Evolutionary conservation across 2,113 vertebrate genomes (phyloP).

Genomic region (Vimba vimba): DNA sequence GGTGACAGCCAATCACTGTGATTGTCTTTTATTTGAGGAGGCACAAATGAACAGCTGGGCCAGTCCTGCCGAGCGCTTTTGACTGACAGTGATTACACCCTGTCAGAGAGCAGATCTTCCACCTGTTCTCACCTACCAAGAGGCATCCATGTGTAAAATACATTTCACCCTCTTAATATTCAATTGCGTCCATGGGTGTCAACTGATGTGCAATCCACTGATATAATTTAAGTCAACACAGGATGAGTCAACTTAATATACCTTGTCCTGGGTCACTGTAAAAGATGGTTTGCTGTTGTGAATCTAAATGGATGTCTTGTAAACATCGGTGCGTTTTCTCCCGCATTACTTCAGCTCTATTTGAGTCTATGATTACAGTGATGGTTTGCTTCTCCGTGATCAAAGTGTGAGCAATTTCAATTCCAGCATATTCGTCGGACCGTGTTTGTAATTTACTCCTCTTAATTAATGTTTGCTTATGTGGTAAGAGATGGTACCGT

Average conservation of each 20-base stretch:
- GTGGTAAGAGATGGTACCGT: background rate
- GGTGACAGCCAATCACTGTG: constrained; percentile 51
- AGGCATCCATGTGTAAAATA: constrained; percentile 20
- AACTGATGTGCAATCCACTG: constrained; percentile 49
- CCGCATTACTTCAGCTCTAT: constrained; percentile 3
- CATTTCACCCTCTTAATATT: constrained; percentile 47
- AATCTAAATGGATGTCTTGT: constrained; percentile 33
- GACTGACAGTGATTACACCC: constrained; percentile 48
- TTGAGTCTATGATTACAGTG: background rate
- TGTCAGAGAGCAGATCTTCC: constrained; percentile 44
- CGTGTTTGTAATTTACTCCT: background rate
- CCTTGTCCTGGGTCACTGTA: constrained; percentile 17
- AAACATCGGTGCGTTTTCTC: constrained; percentile 19
- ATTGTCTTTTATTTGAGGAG: constrained; percentile 56
- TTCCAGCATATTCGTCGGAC: background rate
- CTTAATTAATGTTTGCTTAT: background rate
- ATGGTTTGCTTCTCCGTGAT: background rate
- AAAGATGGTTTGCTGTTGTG: constrained; percentile 23
- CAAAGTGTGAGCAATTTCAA: background rate
- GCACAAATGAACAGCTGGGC: constrained; percentile 48
- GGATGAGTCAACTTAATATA: constrained; percentile 22
- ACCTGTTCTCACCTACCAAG: constrained; percentile 29
- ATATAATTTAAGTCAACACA: constrained; percentile 34
- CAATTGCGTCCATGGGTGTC: constrained; percentile 30
- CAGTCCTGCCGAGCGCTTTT: constrained; percentile 38